These are phyloP conservation scores for Oenanthe melanoleuca DNA, from an alignment of 2,113 vertebrate genomes.

Conservation along the genomic window DNA sequence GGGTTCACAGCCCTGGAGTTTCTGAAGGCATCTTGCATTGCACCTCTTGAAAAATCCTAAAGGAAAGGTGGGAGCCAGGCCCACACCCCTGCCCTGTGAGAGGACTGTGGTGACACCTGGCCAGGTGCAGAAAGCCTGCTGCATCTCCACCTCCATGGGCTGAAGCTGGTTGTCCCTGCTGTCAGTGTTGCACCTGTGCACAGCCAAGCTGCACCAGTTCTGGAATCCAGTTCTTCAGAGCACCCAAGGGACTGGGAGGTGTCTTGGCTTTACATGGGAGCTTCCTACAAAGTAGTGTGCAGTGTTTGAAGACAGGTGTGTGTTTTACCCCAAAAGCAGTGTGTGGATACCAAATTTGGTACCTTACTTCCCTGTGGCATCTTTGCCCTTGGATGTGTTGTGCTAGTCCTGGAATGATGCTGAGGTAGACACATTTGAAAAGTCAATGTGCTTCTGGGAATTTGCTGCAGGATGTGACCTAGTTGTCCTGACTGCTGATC, in stretches of 20 bases:
- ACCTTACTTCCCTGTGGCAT: background rate
- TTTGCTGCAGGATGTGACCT: background rate
- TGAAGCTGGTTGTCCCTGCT: background rate
- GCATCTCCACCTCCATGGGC: background rate
- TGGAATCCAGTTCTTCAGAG: background rate
- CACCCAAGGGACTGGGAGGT: background rate
- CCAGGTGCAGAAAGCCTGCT: background rate
- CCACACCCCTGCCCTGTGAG: background rate
- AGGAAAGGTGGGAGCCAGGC: background rate
- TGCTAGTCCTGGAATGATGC: background rate
- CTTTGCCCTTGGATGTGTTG: background rate
- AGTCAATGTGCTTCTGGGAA: background rate
- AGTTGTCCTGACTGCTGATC: background rate
- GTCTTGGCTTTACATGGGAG: background rate
- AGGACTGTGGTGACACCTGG: background rate
- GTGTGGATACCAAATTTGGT: background rate
- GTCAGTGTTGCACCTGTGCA: background rate
- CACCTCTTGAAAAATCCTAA: background rate
- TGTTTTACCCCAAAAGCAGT: background rate
- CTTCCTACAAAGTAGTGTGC: background rate
- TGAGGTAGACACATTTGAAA: background rate
- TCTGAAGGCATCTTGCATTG: background rate
- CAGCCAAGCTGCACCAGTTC: fast-evolving
- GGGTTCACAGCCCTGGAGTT: background rate
- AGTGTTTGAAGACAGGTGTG: background rate